phyloP scores from a whole-genome alignment of 2,888 invertebrate species.

The Polydrusus cervinus region DNA sequence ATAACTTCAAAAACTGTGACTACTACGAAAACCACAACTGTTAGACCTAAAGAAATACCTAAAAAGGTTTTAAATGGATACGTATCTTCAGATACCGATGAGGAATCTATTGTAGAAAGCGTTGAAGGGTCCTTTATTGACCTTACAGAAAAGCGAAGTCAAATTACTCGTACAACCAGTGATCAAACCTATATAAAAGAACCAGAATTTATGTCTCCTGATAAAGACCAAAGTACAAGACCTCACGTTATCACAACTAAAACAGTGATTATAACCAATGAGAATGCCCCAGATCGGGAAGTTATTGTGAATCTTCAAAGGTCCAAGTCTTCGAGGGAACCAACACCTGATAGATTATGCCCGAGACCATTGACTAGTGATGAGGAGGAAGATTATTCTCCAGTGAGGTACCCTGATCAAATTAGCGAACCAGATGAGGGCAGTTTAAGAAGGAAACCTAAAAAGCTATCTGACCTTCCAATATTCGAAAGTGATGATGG shows the following conservation, averaged over 20 bases:
- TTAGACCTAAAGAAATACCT: slow-evolving; percentile 42
- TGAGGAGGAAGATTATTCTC: slow-evolving; percentile 72
- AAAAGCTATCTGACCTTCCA: slow-evolving; percentile 72
- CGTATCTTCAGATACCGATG: slow-evolving; percentile 61
- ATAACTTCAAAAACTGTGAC: slow-evolving; percentile 24
- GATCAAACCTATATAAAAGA: slow-evolving; percentile 73
- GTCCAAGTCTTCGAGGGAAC: slow-evolving; percentile 84
- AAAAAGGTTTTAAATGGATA: slow-evolving; percentile 58
- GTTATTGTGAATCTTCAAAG: slow-evolving; percentile 81
- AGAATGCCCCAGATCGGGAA: slow-evolving; percentile 73
- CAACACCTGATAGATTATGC: slow-evolving; percentile 82
- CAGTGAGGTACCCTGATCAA: slow-evolving; percentile 82
- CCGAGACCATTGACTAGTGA: slow-evolving; percentile 78
- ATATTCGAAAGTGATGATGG: slow-evolving; percentile 78
- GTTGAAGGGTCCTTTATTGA: slow-evolving; percentile 56
- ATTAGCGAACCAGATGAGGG: slow-evolving; percentile 85
- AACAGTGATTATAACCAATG: slow-evolving; percentile 71
- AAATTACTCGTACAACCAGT: slow-evolving; percentile 75
- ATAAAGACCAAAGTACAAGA: slow-evolving; percentile 64
- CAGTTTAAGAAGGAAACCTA: slow-evolving; percentile 66
- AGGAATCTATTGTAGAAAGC: slow-evolving; percentile 62
- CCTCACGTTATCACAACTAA: slow-evolving; percentile 72
- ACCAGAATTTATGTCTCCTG: slow-evolving; percentile 63
- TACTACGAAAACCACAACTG: slow-evolving; percentile 43
- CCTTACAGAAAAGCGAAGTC: slow-evolving; percentile 61